Evolutionary conservation across 2,888 invertebrate species (phyloP), one percentile per base, ranked within the genome.

Genomic region (Tricholauxania praeusta): DNA sequence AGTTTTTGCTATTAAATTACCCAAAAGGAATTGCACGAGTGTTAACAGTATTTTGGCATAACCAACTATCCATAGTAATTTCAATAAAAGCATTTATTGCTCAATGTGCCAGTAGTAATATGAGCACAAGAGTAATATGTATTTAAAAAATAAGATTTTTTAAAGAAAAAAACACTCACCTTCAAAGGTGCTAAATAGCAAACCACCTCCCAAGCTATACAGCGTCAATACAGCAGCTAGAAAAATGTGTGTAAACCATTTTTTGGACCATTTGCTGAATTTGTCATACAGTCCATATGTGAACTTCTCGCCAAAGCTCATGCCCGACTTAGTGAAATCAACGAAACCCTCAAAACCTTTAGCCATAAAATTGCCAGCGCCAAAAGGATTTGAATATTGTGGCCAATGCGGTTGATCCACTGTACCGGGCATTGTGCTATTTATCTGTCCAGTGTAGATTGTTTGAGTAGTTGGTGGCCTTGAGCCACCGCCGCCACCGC

Each of bases 241-340:
- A 86, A 96, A 96, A 75, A 95, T 91, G 87, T 96, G 96, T 53
- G 96, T 96, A 84, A 96, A 96, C 96, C 96, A 96, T 82, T 91
- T 91, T 81, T 91, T 92, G 2, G 95, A 96, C 89, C 92, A 91
- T 71, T 91, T 88, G 82, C 93, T 91, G 76, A 95, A 89, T 88
- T 93, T 94, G 77, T 92, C 92, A 84, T 94, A 94, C 75, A 94
- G 87, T 91, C 93, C 94, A 80, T 92, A 93, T 0, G 94, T 94
- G 74, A 91, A 90, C 84, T 94, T 95, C 86, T 96, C 96, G 74
- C 96, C 96, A 53, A 92, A 91, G 86, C 94, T 94, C 77, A 96
- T 87, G 32, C 96, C 95, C 72, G 93, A 92, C 82, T 94, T 95
- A 0, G 94, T 94, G 83, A 94, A 92, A 85, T 94, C 93, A 80